A percentile compares a stretch with the other conserved stretches of the same genome.
Evolutionary conservation across 2,888 invertebrate genomes (phyloP).

Genomic region (Lithodes maja): DNA sequence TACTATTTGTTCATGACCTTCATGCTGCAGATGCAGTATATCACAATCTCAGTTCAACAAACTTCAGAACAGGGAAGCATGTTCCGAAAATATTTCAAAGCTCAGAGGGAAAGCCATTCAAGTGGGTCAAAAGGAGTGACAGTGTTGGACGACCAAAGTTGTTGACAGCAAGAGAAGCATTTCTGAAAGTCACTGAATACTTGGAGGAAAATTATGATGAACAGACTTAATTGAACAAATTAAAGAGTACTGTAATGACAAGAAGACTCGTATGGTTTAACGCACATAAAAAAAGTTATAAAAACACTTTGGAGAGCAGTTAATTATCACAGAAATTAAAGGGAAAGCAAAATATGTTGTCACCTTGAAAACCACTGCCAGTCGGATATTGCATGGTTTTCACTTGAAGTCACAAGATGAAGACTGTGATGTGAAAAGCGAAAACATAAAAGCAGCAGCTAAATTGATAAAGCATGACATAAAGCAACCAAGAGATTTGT

Average conservation of each 20-base stretch:
- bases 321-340: slow-evolving; percentile 28
- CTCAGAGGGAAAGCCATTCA: slow-evolving; percentile 9
- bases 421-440: too few species aligned
- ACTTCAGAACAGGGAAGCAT: slow-evolving; percentile 30
- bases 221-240: slow-evolving; percentile 38
- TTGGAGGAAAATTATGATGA: slow-evolving; percentile 41
- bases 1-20: slow-evolving; percentile 42
- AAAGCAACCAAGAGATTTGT: too few species aligned
- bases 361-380: slow-evolving; percentile 45
- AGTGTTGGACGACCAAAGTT: slow-evolving; percentile 4
- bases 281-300: not conserved
- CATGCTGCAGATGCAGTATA: slow-evolving; percentile 45
- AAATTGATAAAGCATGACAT: too few species aligned
- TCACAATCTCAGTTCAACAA: slow-evolving; percentile 26
- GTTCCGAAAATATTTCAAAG: not conserved
- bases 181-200: slow-evolving; percentile 31
- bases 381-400: slow-evolving; percentile 12
- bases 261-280: not conserved
- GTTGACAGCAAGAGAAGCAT: slow-evolving; percentile 36
- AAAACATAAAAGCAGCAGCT: too few species aligned
- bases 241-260: slow-evolving; percentile 5
- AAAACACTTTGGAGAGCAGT: slow-evolving; percentile 33
- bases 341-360: slow-evolving; percentile 29
- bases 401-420: too few species aligned
- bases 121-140: not conserved